These are phyloP conservation scores for Melipona quadrifasciata DNA, from an alignment of 1,140 invertebrate species.

Conservation along the genomic window DNA sequence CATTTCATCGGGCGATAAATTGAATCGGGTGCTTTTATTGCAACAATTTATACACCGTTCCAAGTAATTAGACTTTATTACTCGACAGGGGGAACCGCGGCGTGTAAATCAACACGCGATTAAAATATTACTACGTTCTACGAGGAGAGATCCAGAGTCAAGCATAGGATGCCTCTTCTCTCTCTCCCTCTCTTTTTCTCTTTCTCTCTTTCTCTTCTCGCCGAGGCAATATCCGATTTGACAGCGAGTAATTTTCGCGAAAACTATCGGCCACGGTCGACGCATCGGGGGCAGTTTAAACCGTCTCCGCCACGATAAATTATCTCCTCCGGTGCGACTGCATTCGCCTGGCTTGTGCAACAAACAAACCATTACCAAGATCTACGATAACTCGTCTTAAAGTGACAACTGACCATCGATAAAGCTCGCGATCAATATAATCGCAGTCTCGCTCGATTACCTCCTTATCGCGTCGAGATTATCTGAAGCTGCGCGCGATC, in stretches of 20 bases:
- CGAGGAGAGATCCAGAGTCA: no score
- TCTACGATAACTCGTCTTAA: constrained; percentile 17
- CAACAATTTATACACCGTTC: constrained; percentile 27
- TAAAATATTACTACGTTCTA: constrained; percentile 22
- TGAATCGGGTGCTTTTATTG: constrained; percentile 1
- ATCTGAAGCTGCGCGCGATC: background rate
- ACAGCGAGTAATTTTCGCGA: constrained; percentile 28
- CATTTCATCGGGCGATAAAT: constrained; percentile 11
- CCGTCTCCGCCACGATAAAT: constrained; percentile 13
- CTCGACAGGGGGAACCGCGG: background rate
- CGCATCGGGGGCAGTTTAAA: background rate
- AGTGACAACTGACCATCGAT: constrained; percentile 29
- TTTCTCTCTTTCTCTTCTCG: background rate
- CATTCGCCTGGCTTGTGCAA: background rate
- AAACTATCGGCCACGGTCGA: constrained; percentile 19
- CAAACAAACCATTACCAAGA: constrained; percentile 16
- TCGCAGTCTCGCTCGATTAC: background rate
- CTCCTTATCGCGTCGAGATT: background rate
- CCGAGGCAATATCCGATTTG: constrained; percentile 12
- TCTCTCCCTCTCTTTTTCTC: no score
- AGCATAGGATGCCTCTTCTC: background rate
- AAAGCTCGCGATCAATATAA: constrained; percentile 2
- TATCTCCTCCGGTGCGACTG: background rate
- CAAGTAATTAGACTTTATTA: constrained; percentile 29
- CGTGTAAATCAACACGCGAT: constrained; percentile 23